Evolutionary conservation across 2,888 invertebrate genomes (phyloP).

Genomic region (Eurois occulta): DNA sequence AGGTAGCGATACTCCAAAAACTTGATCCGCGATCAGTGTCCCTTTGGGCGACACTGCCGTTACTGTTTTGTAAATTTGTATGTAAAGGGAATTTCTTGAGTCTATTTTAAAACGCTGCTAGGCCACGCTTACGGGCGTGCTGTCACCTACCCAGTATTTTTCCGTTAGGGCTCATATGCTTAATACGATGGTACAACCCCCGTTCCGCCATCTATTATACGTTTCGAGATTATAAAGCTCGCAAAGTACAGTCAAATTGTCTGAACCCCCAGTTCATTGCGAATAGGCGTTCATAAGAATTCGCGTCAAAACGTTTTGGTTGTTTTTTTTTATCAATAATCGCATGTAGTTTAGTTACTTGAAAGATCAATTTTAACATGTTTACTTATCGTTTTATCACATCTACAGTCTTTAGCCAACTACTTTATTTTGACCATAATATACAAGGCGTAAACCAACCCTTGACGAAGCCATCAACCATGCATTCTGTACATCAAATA

Average conservation of each 20-base stretch:
- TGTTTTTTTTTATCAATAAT: neutral
- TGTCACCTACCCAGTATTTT: neutral
- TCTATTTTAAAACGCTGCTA: neutral
- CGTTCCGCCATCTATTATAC: neutral
- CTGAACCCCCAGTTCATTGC: neutral
- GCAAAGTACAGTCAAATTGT: neutral
- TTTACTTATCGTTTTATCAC: neutral
- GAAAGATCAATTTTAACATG: neutral
- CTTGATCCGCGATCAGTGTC: neutral
- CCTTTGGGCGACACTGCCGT: too few relatives aligned
- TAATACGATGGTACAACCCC: neutral
- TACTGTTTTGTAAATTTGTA: neutral
- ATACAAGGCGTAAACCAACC: too few relatives aligned
- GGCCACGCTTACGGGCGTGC: fast-evolving
- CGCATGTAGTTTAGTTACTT: neutral
- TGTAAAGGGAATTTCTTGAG: neutral
- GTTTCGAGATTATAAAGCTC: neutral
- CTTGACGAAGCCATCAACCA: too few relatives aligned
- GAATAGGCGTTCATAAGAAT: neutral
- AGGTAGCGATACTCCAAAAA: neutral
- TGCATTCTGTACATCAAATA: too few relatives aligned
- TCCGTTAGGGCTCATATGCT: neutral
- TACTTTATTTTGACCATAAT: neutral
- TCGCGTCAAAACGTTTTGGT: neutral
- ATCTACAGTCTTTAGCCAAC: neutral